These are phyloP conservation scores for Bombyx mori DNA, from an alignment of 1,140 invertebrate genomes.

Conservation along the genomic window ASM3026992v2 NC_085111.1:9770501-9771000, in stretches of 20 bases:
- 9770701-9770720: background rate
- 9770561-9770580: slow-evolving; percentile 66
- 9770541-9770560: slow-evolving; percentile 55
- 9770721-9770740: background rate
- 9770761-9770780: slow-evolving; percentile 8
- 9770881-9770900: slow-evolving; percentile 13
- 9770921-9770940: too few relatives aligned
- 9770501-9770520: slow-evolving; percentile 68
- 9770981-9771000: too few relatives aligned
- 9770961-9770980: too few relatives aligned
- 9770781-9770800: slow-evolving; percentile 21
- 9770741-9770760: background rate
- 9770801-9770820: slow-evolving; percentile 26
- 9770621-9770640: slow-evolving; percentile 63
- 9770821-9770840: slow-evolving; percentile 20
- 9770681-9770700: background rate
- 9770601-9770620: slow-evolving; percentile 64
- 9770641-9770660: slow-evolving; percentile 68
- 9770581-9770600: slow-evolving; percentile 52
- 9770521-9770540: slow-evolving; percentile 51
- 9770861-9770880: slow-evolving; percentile 23
- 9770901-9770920: too few relatives aligned
- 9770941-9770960: too few relatives aligned
- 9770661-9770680: slow-evolving; percentile 42
- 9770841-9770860: slow-evolving; percentile 26